Evolutionary conservation across 2,113 vertebrate genomes (phyloP).

Genomic region (Lophotis ruficrista): DNA sequence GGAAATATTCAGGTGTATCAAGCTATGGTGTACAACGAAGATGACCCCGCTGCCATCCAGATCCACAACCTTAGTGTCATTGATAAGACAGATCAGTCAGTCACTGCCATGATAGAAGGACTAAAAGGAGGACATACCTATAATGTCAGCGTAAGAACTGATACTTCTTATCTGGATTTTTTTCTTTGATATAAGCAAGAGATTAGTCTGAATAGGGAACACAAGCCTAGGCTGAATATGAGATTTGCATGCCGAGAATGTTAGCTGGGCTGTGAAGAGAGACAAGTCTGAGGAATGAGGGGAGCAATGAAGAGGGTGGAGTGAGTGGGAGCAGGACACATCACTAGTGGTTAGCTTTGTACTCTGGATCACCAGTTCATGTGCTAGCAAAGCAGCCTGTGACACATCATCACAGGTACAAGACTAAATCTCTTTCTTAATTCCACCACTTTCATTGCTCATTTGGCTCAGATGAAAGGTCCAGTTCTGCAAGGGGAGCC

Average conservation of each 20-base stretch:
- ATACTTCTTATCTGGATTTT: background rate
- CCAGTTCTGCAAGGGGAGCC: background rate
- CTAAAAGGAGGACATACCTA: constrained; percentile 93
- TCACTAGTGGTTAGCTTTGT: background rate
- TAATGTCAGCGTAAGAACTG: constrained; percentile 85
- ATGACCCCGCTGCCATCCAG: constrained; percentile 76
- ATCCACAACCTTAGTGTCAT: constrained; percentile 82
- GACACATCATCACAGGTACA: background rate
- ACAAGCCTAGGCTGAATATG: background rate
- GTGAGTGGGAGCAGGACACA: background rate
- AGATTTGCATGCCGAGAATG: background rate
- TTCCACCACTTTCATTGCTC: background rate
- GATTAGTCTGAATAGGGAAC: background rate
- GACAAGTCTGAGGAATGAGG: background rate
- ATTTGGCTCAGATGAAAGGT: background rate
- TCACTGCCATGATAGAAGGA: constrained; percentile 87
- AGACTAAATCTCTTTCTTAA: background rate
- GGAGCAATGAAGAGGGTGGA: background rate
- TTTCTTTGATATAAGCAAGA: background rate
- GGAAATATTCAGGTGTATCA: constrained; percentile 91
- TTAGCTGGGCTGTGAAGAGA: background rate
- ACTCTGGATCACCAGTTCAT: background rate
- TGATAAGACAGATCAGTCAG: constrained; percentile 77
- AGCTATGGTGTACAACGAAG: constrained; percentile 84
- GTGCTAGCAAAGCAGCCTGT: background rate